Base-by-base conservation (phyloP, 2,113 vertebrate species). In the Anarrhichthys ocellatus region DNA sequence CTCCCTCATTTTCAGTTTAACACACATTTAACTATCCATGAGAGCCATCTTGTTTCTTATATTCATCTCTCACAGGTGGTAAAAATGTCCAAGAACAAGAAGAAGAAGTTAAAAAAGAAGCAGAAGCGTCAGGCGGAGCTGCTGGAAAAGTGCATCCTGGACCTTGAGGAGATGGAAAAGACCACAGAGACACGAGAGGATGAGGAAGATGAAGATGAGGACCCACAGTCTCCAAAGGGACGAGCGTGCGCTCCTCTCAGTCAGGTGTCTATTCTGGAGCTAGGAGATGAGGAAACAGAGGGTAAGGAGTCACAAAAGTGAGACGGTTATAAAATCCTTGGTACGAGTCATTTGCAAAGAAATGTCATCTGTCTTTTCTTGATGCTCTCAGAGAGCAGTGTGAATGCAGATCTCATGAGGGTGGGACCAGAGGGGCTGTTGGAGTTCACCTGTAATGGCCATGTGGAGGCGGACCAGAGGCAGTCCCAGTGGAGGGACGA, bases 71-170 rank as follows among this genome's bases (percentile, higher is more conserved):
- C 44, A 81, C 89, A 99, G 97, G 94, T 94, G 65, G 95, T 96
- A 86, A 99, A 98, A 96, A 99, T 99, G 97, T 98, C 98, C 50
- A 99, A 98, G 94, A 99, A 99, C 91, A 99, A 99, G 92, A 99
- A 99, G 90, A 99, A 98, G 91, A 99, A 99, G 88, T 95, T 99
- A 94, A 99, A 99, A 96, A 99, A 99, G 96, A 99, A 99, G 92
- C 98, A 99, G 93, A 99, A 97, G 91, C 96, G 98, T 4, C 98
- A 99, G 85, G 98, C 98, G 0, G 98, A 98, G 91, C 90, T 99
- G 83, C 91, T 99, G 85, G 98, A 99, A 90, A 99, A 99, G 85
- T 94, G 98, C 89, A 98, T 99, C 85, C 92, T 98, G 91, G 98
- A 99, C 90, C 95, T 99, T 77, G 97, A 99, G 91, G 96, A 99